Evolutionary conservation across 2,797 vertebrate genomes (phyloP).

Genomic region (Enteromius anoplus): DNA sequence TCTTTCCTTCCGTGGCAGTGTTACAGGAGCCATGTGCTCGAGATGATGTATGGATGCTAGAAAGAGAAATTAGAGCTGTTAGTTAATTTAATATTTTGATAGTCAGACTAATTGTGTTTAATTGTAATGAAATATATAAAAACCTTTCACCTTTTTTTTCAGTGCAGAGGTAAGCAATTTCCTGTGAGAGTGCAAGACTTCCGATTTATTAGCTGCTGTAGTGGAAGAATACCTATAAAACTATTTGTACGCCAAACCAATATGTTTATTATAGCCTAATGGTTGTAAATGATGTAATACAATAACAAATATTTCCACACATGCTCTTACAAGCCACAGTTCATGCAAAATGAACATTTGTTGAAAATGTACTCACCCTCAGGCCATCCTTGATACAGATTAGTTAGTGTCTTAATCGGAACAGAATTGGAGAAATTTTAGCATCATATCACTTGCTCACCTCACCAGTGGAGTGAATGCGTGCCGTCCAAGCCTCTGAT

Average conservation of each 20-base stretch:
- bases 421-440: background rate
- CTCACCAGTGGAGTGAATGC: background rate
- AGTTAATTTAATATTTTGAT: background rate
- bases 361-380: background rate
- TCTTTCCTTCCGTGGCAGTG: conserved; percentile 54
- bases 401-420: background rate
- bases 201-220: background rate
- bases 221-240: background rate
- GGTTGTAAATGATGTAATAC: background rate
- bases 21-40: conserved; percentile 28
- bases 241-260: background rate
- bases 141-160: background rate
- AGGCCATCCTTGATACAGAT: background rate
- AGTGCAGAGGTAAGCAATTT: background rate
- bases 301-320: background rate
- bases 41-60: conserved; percentile 3
- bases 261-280: background rate
- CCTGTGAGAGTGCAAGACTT: background rate
- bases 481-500: background rate
- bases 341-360: background rate
- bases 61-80: background rate
- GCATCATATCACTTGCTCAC: background rate
- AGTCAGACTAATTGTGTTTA: background rate
- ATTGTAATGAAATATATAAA: too few relatives aligned
- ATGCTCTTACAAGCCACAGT: background rate